A percentile compares a stretch with the other conserved stretches of the same genome.
Conservation (phyloP, 2,113 vertebrate genomes). For the Lathamus discolor region DNA sequence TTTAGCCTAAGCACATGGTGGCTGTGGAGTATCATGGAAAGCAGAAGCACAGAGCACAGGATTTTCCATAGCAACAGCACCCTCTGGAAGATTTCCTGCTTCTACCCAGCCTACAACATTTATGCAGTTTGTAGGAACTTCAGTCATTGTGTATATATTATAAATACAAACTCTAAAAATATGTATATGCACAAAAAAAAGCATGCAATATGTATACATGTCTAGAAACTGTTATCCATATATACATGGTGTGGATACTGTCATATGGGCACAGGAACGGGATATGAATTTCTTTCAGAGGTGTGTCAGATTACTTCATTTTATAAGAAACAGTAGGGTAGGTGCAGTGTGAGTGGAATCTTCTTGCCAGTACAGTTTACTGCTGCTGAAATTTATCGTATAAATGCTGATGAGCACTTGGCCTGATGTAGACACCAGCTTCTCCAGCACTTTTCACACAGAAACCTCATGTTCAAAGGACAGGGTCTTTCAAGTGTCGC, state of each 20-base stretch:
- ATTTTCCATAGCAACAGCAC: background rate
- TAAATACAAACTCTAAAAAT: background rate
- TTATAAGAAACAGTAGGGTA: background rate
- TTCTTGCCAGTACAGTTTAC: background rate
- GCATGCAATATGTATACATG: background rate
- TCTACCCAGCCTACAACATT: background rate
- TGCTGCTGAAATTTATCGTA: background rate
- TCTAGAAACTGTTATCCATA: background rate
- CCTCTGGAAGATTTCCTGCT: background rate
- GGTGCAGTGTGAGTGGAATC: background rate
- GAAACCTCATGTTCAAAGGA: background rate
- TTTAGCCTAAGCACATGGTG: background rate
- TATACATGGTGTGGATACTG: background rate
- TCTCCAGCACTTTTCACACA: background rate
- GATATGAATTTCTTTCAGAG: background rate
- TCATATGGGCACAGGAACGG: background rate
- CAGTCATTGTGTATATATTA: background rate
- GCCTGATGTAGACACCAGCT: background rate
- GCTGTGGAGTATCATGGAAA: background rate
- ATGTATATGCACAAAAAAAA: too few relatives aligned
- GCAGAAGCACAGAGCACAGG: background rate
- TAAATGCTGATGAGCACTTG: background rate
- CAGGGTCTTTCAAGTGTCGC: background rate
- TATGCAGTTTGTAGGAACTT: background rate
- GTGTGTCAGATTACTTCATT: background rate